These are phyloP conservation scores for Onychostruthus taczanowskii DNA, from an alignment of 2,113 vertebrate species.

Conservation along the genomic window DNA sequence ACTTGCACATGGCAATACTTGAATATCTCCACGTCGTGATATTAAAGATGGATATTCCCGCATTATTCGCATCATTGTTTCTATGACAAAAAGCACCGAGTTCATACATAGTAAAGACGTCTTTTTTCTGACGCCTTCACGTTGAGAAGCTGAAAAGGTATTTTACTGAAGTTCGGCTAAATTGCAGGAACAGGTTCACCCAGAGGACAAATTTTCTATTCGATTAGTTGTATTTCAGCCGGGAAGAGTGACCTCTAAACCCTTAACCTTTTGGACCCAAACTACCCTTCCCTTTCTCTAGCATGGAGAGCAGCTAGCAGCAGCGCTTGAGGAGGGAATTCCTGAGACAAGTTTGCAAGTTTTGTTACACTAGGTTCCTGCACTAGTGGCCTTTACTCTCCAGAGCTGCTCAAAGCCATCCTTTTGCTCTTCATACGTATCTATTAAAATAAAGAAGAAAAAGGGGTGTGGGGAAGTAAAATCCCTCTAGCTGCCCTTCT, in stretches of 20 bases:
- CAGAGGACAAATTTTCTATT: conserved; percentile 97
- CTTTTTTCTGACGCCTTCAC: conserved; percentile 87
- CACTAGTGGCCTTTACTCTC: conserved; percentile 17
- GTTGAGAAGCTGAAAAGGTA: conserved; percentile 95
- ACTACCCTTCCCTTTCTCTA: conserved; percentile 79
- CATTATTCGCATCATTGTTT: conserved; percentile 90
- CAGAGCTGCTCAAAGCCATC: not conserved
- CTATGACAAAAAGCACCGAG: conserved; percentile 86
- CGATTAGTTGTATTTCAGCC: conserved; percentile 94
- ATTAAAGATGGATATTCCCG: conserved; percentile 87
- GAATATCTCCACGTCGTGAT: conserved; percentile 82
- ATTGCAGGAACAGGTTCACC: conserved; percentile 96
- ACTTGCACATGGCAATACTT: conserved; percentile 81
- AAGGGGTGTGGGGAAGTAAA: not conserved
- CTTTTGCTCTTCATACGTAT: not conserved
- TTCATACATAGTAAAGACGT: conserved; percentile 86
- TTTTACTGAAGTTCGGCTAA: conserved; percentile 96
- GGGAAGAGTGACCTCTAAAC: conserved; percentile 97
- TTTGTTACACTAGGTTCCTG: conserved; percentile 29
- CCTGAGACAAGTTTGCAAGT: conserved; percentile 65
- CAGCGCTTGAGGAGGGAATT: conserved; percentile 71
- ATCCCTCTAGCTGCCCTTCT: not conserved
- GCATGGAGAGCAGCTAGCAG: conserved; percentile 78
- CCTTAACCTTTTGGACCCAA: conserved; percentile 95
- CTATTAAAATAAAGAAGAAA: not conserved